Conservation (phyloP, 2,888 invertebrate genomes). For the Nomada fucata region DNA sequence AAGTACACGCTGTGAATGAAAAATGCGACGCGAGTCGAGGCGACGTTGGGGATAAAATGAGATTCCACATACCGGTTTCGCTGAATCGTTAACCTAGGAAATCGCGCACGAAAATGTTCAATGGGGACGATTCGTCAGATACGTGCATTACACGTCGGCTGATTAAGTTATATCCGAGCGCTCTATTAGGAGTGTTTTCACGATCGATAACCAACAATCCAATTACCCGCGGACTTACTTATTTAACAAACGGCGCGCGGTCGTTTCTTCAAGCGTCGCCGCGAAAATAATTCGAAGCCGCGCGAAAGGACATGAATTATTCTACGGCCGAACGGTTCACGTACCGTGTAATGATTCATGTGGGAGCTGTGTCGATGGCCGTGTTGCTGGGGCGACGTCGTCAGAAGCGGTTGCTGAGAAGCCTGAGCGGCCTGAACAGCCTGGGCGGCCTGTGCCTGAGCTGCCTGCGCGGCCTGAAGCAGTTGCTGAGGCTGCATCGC, state of each 20-base stretch:
- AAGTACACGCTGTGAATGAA: background rate
- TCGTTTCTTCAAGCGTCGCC: background rate
- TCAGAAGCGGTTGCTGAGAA: slow-evolving; percentile 80
- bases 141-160: background rate
- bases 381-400: slow-evolving; percentile 82
- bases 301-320: slow-evolving; percentile 5
- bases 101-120: background rate
- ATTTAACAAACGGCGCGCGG: background rate
- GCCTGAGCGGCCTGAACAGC: slow-evolving; percentile 77
- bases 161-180: slow-evolving; percentile 21
- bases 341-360: slow-evolving; percentile 82
- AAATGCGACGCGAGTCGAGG: background rate
- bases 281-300: background rate
- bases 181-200: slow-evolving; percentile 6
- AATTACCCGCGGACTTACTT: background rate
- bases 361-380: slow-evolving; percentile 81
- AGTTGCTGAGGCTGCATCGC: slow-evolving; percentile 90
- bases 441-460: slow-evolving; percentile 77
- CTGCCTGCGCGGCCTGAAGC: slow-evolving; percentile 82
- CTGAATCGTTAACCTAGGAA: background rate
- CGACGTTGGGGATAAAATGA: background rate
- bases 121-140: background rate
- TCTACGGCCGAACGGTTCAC: slow-evolving; percentile 31
- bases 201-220: slow-evolving; percentile 10
- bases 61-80: background rate